Conservation (phyloP, 2,113 vertebrate species). For the Dipodomys stephensi region DNA sequence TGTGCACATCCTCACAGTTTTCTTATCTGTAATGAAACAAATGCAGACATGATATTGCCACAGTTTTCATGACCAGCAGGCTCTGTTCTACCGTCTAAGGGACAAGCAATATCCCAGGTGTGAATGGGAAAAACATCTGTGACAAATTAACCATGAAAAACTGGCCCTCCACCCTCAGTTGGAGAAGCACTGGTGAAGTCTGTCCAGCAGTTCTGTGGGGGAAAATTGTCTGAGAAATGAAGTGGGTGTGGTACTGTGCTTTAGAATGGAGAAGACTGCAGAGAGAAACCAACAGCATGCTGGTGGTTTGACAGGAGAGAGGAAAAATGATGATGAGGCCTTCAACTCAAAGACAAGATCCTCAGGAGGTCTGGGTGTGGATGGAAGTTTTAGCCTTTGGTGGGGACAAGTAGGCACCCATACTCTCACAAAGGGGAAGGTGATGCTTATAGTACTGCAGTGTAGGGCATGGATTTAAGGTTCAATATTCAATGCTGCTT, state of each 20-base stretch:
- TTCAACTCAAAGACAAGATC: neutral
- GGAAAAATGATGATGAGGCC: neutral
- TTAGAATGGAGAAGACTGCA: accelerated
- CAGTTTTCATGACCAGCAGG: accelerated
- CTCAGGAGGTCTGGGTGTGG: accelerated
- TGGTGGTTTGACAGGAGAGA: too few species aligned
- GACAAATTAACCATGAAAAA: too few species aligned
- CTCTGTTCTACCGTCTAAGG: neutral
- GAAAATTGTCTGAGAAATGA: neutral
- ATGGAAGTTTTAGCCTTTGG: too few species aligned
- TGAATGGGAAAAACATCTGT: neutral
- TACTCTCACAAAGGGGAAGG: accelerated
- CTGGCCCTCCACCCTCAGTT: too few species aligned
- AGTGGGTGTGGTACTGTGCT: too few species aligned
- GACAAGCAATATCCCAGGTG: neutral
- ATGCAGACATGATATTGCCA: neutral
- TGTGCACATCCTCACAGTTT: too few species aligned
- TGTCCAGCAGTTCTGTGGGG: accelerated
- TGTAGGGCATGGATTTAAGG: neutral
- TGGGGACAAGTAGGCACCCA: neutral
- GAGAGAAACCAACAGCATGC: neutral
- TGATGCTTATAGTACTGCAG: accelerated
- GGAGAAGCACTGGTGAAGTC: neutral
- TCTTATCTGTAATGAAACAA: neutral
- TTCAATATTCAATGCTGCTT: neutral